Evolutionary conservation across 2,113 vertebrate genomes (phyloP).

Genomic region (Daubentonia madagascariensis): DNA sequence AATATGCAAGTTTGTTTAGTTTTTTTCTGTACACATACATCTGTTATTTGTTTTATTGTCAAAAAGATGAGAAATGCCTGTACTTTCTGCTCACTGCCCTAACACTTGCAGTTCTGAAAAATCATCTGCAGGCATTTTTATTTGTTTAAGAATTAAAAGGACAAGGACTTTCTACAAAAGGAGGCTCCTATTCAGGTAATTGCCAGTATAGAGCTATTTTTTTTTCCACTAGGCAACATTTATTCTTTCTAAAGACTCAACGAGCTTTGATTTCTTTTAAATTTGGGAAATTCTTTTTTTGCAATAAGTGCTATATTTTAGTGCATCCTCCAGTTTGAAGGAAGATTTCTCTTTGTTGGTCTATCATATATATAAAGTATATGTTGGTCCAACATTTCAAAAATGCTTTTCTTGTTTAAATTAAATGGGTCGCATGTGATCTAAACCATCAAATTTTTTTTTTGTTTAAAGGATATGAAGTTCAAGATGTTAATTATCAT

Average conservation of each 20-base stretch:
- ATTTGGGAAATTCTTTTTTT: not conserved
- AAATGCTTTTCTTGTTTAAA: not conserved
- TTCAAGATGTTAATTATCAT: not conserved
- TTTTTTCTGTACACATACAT: not conserved
- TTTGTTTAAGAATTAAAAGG: not conserved
- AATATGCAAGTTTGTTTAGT: not conserved
- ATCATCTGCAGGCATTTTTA: not conserved
- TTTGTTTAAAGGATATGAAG: not conserved
- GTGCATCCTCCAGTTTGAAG: not conserved
- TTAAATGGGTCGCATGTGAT: not conserved
- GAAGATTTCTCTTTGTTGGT: not conserved
- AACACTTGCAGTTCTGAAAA: not conserved
- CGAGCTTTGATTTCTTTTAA: not conserved
- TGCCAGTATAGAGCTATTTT: not conserved
- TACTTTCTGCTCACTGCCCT: not conserved
- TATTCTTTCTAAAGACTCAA: not conserved
- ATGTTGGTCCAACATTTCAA: not conserved
- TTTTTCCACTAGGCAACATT: not conserved
- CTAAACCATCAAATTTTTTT: not conserved
- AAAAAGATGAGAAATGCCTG: not conserved
- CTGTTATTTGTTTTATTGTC: not conserved
- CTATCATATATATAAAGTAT: not conserved
- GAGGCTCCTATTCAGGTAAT: not conserved
- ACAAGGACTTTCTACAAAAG: not conserved
- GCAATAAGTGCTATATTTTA: not conserved